These are phyloP conservation scores for Heliothis subflexa DNA, from an alignment of 1,140 invertebrate genomes.

Conservation along the genomic window DNA sequence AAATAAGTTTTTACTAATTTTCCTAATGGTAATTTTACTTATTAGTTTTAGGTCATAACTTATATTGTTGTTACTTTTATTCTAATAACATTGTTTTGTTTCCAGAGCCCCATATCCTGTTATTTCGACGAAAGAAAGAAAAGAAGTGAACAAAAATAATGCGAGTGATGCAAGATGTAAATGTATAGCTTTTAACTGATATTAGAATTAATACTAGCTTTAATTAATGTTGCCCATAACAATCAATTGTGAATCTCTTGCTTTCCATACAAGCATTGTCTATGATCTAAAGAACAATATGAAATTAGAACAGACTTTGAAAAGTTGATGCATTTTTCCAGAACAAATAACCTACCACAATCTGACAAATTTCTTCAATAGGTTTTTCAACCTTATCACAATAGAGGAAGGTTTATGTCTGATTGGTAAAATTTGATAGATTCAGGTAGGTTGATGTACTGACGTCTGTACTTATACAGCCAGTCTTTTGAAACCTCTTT, in stretches of 20 bases:
- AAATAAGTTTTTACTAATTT: neutral
- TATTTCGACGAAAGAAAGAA: constrained; percentile 89
- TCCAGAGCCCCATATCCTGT: constrained; percentile 89
- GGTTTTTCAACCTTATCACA: no score
- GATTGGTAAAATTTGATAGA: no score
- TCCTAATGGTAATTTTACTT: neutral
- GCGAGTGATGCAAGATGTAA: constrained; percentile 32
- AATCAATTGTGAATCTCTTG: constrained; percentile 19
- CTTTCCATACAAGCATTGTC: neutral
- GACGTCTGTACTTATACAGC: no score
- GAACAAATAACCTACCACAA: no score
- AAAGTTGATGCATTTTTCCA: neutral
- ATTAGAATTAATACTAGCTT: constrained; percentile 57
- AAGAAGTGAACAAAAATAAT: constrained; percentile 66
- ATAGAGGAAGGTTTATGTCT: no score
- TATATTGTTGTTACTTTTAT: no score
- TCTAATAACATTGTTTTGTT: constrained; percentile 57
- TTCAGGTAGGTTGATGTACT: no score
- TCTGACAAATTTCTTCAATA: no score
- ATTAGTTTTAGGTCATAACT: no score
- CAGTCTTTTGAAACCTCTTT: no score
- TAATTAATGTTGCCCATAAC: constrained; percentile 50
- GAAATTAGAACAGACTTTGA: neutral
- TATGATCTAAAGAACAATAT: neutral
- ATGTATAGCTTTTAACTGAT: constrained; percentile 43